These are phyloP conservation scores for Brachyhypopomus occidentalis DNA, from an alignment of 2,113 vertebrate genomes.

Conservation along the genomic window DNA sequence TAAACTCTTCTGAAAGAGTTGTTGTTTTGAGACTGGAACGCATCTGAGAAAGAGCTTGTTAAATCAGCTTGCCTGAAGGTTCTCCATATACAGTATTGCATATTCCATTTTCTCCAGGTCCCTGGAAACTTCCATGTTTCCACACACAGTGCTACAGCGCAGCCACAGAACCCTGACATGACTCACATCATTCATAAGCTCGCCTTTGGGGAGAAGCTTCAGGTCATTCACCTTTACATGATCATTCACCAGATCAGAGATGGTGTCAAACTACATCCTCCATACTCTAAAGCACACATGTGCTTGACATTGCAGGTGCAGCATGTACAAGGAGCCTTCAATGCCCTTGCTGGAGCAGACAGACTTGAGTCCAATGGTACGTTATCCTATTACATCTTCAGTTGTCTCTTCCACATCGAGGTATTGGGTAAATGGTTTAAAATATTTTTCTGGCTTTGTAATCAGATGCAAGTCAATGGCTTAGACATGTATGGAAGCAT, in stretches of 20 bases:
- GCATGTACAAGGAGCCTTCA: slow-evolving; percentile 93
- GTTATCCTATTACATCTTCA: slow-evolving; percentile 61
- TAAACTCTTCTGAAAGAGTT: not conserved
- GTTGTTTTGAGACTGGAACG: not conserved
- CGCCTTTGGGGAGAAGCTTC: slow-evolving; percentile 90
- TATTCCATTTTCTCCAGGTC: slow-evolving; percentile 74
- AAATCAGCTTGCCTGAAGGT: not conserved
- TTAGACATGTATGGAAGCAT: too few relatives aligned
- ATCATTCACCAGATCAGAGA: not conserved
- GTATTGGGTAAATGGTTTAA: too few relatives aligned
- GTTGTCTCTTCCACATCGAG: too few relatives aligned
- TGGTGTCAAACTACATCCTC: not conserved
- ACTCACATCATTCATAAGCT: slow-evolving; percentile 95
- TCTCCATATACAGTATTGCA: slow-evolving; percentile 25
- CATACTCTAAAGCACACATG: not conserved
- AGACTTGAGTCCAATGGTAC: slow-evolving; percentile 90
- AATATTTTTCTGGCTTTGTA: too few relatives aligned
- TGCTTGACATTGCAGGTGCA: slow-evolving; percentile 76
- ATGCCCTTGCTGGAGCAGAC: slow-evolving; percentile 91
- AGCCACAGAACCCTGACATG: slow-evolving; percentile 97
- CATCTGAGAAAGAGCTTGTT: not conserved
- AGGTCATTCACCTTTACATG: slow-evolving; percentile 71
- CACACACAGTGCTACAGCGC: slow-evolving; percentile 96
- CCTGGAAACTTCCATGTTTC: slow-evolving; percentile 98
- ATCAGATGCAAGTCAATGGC: too few relatives aligned